Evolutionary conservation across 2,113 vertebrate species (phyloP).

Genomic region (Hiodon alosoides): DNA sequence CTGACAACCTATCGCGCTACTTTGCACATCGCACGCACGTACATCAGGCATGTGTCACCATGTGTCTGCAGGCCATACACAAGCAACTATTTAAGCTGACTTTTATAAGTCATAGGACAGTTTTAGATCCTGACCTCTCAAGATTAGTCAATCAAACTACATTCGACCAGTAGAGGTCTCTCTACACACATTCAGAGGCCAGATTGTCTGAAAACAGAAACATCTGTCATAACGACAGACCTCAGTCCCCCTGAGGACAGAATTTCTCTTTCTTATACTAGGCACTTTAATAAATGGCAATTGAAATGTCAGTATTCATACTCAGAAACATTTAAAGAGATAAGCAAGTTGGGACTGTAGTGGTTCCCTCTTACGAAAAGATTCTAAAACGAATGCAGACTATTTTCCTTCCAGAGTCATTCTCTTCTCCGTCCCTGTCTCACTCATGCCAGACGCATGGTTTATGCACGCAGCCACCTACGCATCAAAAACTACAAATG

Average conservation of each 20-base stretch:
- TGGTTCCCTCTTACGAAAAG: neutral
- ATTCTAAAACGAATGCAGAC: neutral
- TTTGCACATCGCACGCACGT: no score
- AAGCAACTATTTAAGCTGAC: no score
- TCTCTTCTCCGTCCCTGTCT: neutral
- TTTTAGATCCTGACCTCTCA: neutral
- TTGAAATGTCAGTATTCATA: slow-evolving; percentile 26
- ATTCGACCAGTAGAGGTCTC: slow-evolving; percentile 55
- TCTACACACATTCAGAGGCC: slow-evolving; percentile 17
- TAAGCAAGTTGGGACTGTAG: neutral
- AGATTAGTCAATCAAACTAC: neutral
- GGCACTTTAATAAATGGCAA: slow-evolving; percentile 20
- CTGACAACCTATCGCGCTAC: no score
- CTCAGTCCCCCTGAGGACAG: neutral
- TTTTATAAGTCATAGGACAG: no score
- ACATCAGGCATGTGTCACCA: no score
- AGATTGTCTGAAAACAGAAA: neutral
- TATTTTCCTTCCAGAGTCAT: neutral
- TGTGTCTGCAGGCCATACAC: no score
- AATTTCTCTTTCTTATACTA: slow-evolving; percentile 5
- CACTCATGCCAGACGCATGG: neutral
- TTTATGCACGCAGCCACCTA: no score
- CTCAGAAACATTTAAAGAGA: slow-evolving; percentile 21
- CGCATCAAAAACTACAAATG: no score
- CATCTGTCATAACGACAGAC: neutral